Conservation (phyloP, 2,888 invertebrate genomes). For the Adineta ricciae region DNA sequence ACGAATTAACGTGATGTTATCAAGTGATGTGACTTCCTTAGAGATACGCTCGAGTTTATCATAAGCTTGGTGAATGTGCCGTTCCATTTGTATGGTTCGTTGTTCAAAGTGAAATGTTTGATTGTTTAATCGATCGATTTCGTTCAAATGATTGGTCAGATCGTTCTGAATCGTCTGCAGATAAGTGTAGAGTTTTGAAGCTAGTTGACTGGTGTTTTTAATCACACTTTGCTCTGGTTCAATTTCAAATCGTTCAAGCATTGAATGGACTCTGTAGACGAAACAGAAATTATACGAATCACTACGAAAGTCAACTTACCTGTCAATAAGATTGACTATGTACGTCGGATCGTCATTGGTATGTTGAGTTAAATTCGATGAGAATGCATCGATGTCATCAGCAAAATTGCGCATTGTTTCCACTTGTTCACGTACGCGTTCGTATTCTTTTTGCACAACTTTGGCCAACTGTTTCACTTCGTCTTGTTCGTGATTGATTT, state of each 20-base stretch:
- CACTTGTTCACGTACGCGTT: not conserved
- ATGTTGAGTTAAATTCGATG: slow-evolving; percentile 14
- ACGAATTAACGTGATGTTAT: not conserved
- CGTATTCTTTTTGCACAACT: not conserved
- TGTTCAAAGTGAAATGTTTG: slow-evolving; percentile 19
- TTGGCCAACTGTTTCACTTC: slow-evolving; percentile 35
- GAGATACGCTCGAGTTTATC: not conserved
- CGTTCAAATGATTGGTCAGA: not conserved
- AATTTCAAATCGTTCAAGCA: not conserved
- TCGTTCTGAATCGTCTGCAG: not conserved
- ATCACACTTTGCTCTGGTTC: not conserved
- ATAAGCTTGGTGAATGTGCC: not conserved
- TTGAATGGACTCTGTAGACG: not conserved
- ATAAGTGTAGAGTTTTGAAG: not conserved
- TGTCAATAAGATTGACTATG: not conserved
- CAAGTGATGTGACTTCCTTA: not conserved
- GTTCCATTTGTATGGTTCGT: slow-evolving; percentile 14
- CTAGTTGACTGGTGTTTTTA: not conserved
- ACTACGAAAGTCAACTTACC: too few relatives aligned
- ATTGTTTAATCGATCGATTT: not conserved
- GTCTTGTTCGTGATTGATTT: slow-evolving; percentile 37
- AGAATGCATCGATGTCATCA: slow-evolving; percentile 11
- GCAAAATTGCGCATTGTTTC: not conserved
- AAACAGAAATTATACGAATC: not conserved
- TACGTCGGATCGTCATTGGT: not conserved